phyloP scores from a whole-genome alignment of 2,888 invertebrate genomes.

The Lasioglossum calceatum region DNA sequence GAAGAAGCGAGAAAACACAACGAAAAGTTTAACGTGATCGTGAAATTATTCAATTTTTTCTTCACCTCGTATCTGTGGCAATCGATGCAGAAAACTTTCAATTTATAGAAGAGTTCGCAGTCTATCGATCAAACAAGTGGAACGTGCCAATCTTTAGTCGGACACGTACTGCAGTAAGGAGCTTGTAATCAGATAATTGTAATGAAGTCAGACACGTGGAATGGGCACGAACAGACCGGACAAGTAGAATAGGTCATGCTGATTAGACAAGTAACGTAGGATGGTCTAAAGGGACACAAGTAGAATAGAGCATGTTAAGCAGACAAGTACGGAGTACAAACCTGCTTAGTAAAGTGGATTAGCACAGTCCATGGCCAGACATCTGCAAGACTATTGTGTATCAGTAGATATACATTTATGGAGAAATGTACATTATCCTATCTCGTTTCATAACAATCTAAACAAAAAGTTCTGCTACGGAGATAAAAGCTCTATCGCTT shows the following conservation, averaged over 20 bases:
- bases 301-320: not conserved
- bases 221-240: not conserved
- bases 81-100: not conserved
- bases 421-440: not conserved
- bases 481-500: not conserved
- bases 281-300: not conserved
- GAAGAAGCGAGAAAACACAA: too few relatives aligned
- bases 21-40: not conserved
- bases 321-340: not conserved
- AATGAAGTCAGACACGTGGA: not conserved
- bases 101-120: not conserved
- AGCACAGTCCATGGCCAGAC: not conserved
- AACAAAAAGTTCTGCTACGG: not conserved
- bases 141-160: not conserved
- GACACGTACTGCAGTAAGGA: not conserved
- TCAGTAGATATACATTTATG: not conserved
- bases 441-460: not conserved
- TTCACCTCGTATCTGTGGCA: not conserved
- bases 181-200: not conserved
- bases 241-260: not conserved
- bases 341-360: not conserved
- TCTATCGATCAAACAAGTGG: not conserved
- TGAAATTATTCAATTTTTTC: not conserved
- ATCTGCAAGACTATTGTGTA: not conserved
- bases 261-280: not conserved